Conservation (phyloP, 2,888 invertebrate genomes). For the Crematogaster levior region DNA sequence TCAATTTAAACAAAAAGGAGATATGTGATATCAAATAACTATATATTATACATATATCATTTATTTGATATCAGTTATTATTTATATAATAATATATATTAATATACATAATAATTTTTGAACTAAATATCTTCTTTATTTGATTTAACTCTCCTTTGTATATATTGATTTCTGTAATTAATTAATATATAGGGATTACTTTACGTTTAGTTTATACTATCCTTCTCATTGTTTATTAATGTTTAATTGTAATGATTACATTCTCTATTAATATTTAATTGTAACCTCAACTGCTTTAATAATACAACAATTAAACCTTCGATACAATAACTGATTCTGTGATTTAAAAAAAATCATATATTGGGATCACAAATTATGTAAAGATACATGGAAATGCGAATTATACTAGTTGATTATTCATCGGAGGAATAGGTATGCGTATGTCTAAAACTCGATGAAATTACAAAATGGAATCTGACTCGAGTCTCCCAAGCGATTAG, state of each 20-base stretch:
- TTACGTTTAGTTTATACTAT: background rate
- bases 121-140: background rate
- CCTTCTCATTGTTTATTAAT: background rate
- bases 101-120: too few species aligned
- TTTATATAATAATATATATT: too few species aligned
- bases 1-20: background rate
- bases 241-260: constrained; percentile 1
- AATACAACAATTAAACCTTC: background rate
- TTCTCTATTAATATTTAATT: background rate
- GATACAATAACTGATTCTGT: background rate
- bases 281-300: background rate
- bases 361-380: too few species aligned
- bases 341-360: background rate
- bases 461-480: constrained; percentile 26
- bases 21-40: background rate
- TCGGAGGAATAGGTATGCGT: background rate
- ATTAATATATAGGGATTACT: too few species aligned
- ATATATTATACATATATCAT: background rate
- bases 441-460: background rate
- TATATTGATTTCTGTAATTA: too few species aligned
- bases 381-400: background rate
- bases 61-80: too few species aligned
- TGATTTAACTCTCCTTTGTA: too few species aligned
- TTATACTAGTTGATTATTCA: background rate
- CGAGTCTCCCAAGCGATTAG: constrained; percentile 14